Evolutionary conservation across 2,113 vertebrate species (phyloP), one percentile per base, ranked within the genome.

Genomic region (Etheostoma spectabile): DNA sequence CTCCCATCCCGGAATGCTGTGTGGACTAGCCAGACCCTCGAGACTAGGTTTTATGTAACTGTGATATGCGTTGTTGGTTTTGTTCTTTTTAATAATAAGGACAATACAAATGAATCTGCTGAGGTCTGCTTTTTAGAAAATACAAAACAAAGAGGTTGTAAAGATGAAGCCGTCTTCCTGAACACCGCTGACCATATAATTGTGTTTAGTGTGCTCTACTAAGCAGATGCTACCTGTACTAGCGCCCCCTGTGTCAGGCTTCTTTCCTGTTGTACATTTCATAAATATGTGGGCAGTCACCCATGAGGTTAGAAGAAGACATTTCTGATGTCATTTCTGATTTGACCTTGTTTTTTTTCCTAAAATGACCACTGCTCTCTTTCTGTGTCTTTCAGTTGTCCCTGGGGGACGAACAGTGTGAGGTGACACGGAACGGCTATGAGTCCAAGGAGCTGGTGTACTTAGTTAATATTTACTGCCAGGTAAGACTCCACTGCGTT

Each of bases 361-460:
- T 24, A 6, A 19, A 68, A 60, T 73, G 18, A 63, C 18, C 18
- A 33, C 33, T 68, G 14, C 42, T 61, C 38, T 82, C 49, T 79
- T 6, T 80, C 24, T 82, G 42, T 91, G 42, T 89, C 51, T 81
- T 89, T 4, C 88, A 99, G 98, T 94, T 99, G 84, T 96, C 97
- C 21, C 97, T 99, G n/a, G 97, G 96, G 1, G 98, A 99, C 82
- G 98, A 99, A 80, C 97, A 98, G 92, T 97, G 95, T 66, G 98
- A 99, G 93, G 90, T 96, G 78, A 97, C 94, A 0, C 96, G 97
- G 73, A 99, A 99, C 78, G 96, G 98, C 94, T 96, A 96, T 66
- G 98, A 99, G 67, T 96, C 97, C 15, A 99, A 97, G 94, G 98
- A 99, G 35, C 95, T 98, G 90, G 97, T 99, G 90, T 99, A 99